Percentiles rank a stretch among this genome's conserved stretches.
These are phyloP conservation scores for Volucella inflata DNA, from an alignment of 2,888 invertebrate species.

Conservation along the genomic window DNA sequence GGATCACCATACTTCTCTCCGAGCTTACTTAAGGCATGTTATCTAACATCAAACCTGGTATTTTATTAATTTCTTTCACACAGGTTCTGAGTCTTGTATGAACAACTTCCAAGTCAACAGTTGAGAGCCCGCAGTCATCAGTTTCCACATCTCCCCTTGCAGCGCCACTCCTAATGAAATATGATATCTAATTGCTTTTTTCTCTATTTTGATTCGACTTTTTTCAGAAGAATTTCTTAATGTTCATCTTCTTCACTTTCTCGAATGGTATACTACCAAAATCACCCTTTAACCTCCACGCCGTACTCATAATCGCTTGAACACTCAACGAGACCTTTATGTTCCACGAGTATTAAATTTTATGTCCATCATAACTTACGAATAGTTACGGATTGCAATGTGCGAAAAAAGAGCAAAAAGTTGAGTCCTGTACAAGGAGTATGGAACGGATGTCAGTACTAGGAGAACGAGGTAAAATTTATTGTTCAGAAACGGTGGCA, in stretches of 20 bases:
- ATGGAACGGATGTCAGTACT: slow-evolving; percentile 15
- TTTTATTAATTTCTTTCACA: too few species aligned
- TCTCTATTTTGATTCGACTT: neutral
- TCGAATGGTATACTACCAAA: neutral
- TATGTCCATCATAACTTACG: slow-evolving; percentile 57
- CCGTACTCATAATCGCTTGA: neutral
- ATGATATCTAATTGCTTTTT: slow-evolving; percentile 1
- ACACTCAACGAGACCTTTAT: slow-evolving; percentile 44
- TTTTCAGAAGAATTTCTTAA: neutral
- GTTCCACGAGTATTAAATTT: slow-evolving; percentile 50
- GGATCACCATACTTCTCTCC: too few species aligned
- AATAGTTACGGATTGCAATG: slow-evolving; percentile 49
- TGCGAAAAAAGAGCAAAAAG: slow-evolving; percentile 17
- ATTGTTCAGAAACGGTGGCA: slow-evolving; percentile 18
- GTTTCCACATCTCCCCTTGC: neutral
- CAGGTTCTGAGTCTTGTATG: too few species aligned
- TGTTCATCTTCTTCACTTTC: slow-evolving; percentile 6
- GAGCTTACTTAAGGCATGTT: too few species aligned
- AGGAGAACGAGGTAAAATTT: slow-evolving; percentile 4
- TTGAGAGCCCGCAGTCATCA: too few species aligned
- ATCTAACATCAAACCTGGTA: too few species aligned
- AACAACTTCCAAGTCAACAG: too few species aligned
- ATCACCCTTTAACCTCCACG: neutral
- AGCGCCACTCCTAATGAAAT: slow-evolving; percentile 3
- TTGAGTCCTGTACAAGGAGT: neutral